Conservation (phyloP, 2,888 invertebrate species). For the Nudaria mundana region DNA sequence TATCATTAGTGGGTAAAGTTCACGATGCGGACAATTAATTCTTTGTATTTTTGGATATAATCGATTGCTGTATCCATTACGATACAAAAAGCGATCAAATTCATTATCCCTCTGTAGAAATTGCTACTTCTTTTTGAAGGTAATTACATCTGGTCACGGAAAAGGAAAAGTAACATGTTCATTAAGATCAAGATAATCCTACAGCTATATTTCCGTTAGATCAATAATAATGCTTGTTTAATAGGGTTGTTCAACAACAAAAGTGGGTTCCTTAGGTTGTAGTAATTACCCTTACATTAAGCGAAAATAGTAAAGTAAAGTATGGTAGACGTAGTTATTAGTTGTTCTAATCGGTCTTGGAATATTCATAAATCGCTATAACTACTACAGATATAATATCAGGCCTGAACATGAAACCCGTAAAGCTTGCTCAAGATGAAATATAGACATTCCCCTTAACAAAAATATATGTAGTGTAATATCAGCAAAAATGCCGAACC, state of each 20-base stretch:
- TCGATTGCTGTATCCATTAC: neutral
- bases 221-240: neutral
- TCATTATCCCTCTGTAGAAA: neutral
- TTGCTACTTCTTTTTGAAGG: neutral
- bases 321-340: too few species aligned
- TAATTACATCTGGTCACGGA: neutral
- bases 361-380: too few species aligned
- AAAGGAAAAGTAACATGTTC: neutral
- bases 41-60: neutral
- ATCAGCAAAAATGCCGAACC: neutral
- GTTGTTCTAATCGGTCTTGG: too few species aligned
- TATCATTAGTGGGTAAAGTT: neutral
- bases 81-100: neutral
- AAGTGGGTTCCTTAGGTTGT: too few species aligned
- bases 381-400: too few species aligned
- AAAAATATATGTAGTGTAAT: neutral
- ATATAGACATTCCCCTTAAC: too few species aligned
- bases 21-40: neutral
- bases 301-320: too few species aligned
- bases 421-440: too few species aligned
- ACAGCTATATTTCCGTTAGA: neutral
- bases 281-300: too few species aligned
- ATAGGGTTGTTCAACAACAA: neutral
- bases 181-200: neutral
- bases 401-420: too few species aligned